phyloP scores from a whole-genome alignment of 2,888 invertebrate genomes.

The Eugnorisma glareosa region DNA sequence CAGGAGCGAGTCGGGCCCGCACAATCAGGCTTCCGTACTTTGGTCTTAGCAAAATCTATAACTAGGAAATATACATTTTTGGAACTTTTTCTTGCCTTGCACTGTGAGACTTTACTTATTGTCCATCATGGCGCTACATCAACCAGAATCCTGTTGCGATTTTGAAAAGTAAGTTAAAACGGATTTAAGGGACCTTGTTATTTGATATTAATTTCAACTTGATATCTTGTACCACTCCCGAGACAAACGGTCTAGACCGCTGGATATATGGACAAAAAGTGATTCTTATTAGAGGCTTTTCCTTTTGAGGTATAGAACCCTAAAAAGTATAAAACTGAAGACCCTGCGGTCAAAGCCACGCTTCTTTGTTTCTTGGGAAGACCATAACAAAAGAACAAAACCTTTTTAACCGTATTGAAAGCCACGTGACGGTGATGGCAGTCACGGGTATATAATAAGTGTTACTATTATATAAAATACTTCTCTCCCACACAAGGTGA shows the following conservation, averaged over 20 bases:
- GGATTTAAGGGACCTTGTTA: background rate
- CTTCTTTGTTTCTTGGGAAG: slow-evolving; percentile 31
- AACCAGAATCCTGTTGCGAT: no score
- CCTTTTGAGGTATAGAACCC: background rate
- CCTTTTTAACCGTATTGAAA: slow-evolving; percentile 19
- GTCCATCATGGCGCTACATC: background rate
- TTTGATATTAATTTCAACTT: background rate
- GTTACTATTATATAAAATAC: slow-evolving; percentile 14
- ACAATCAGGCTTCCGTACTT: background rate
- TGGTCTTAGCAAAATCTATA: background rate
- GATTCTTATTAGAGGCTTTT: slow-evolving; percentile 1
- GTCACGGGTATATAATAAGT: slow-evolving; percentile 28
- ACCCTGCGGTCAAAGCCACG: slow-evolving; percentile 25
- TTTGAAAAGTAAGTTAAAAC: background rate
- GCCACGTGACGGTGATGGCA: slow-evolving; percentile 36
- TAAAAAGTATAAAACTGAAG: slow-evolving; percentile 37
- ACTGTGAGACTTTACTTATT: background rate
- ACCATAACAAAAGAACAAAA: slow-evolving; percentile 35
- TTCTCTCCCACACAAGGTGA: background rate
- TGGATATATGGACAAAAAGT: background rate
- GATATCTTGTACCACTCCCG: background rate
- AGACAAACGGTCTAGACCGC: background rate
- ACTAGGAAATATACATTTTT: background rate
- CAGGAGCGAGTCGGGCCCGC: background rate
- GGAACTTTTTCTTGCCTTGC: background rate